Percentiles rank a stretch among this genome's conserved stretches.
phyloP scores from a whole-genome alignment of 2,797 vertebrate genomes.

The Hyperoplus lanceolatus region DNA sequence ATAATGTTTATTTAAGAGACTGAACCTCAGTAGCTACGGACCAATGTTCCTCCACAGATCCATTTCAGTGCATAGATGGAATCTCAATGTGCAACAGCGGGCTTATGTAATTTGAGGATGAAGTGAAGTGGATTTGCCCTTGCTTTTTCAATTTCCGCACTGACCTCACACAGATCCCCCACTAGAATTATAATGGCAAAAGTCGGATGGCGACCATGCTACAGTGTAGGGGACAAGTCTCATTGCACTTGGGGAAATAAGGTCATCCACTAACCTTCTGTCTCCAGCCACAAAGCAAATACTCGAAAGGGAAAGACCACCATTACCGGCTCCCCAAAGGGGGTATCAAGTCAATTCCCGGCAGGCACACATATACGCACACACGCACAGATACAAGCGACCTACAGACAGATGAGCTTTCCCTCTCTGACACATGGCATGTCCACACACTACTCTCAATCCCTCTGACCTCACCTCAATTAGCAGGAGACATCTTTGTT shows the following conservation, averaged over 20 bases:
- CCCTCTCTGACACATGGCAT: slow-evolving; percentile 30
- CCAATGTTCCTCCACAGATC: slow-evolving; percentile 46
- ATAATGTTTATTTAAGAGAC: slow-evolving; percentile 77
- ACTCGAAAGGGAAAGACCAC: slow-evolving; percentile 63
- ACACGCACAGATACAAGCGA: slow-evolving; percentile 27
- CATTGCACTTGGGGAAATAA: slow-evolving; percentile 72
- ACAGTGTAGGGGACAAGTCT: slow-evolving; percentile 59
- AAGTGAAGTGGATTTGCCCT: slow-evolving; percentile 57
- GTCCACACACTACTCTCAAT: slow-evolving; percentile 56
- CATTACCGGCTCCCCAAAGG: slow-evolving; percentile 72
- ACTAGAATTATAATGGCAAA: slow-evolving; percentile 68
- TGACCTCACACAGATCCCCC: slow-evolving; percentile 66
- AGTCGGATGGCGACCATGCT: slow-evolving; percentile 46
- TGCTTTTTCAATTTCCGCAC: slow-evolving; percentile 62
- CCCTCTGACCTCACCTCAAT: slow-evolving; percentile 78
- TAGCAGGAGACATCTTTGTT: slow-evolving; percentile 76
- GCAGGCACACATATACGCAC: slow-evolving; percentile 20
- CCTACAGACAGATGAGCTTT: slow-evolving; percentile 47
- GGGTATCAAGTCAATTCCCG: slow-evolving; percentile 75
- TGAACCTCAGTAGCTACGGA: slow-evolving; percentile 31
- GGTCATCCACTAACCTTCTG: slow-evolving; percentile 78
- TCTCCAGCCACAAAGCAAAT: slow-evolving; percentile 64
- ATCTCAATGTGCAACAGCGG: slow-evolving; percentile 53
- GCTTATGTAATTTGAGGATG: slow-evolving; percentile 70
- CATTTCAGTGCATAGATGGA: slow-evolving; percentile 63